Conservation (phyloP, 2,797 vertebrate species). For the Gorsachius magnificus region DNA sequence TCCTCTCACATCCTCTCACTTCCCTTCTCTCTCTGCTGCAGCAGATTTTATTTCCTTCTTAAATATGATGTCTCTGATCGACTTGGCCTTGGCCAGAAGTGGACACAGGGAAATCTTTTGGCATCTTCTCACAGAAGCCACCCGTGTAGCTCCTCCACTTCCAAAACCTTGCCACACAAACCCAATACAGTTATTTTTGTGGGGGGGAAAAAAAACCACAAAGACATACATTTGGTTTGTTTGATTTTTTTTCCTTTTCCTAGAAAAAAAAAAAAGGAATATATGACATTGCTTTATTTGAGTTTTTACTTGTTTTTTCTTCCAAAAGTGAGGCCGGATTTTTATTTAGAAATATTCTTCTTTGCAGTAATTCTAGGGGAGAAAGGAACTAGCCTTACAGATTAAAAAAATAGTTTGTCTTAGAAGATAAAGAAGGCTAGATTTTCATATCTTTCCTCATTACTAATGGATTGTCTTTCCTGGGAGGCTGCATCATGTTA, state of each 20-base stretch:
- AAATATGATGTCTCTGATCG: too few species aligned
- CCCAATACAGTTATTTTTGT: neutral
- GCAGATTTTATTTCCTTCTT: too few species aligned
- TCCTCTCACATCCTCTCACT: too few species aligned
- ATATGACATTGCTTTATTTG: neutral
- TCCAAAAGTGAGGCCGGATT: neutral
- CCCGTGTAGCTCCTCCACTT: too few species aligned
- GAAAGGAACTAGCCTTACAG: neutral
- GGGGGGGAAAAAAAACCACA: neutral
- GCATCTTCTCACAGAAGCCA: too few species aligned
- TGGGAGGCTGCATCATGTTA: neutral
- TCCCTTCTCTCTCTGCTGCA: too few species aligned
- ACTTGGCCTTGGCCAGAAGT: too few species aligned
- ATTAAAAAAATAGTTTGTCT: neutral
- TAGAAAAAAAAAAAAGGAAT: neutral
- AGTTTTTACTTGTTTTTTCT: neutral
- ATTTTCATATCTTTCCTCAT: neutral
- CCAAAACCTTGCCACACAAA: too few species aligned
- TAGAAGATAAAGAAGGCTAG: neutral
- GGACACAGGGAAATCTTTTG: too few species aligned
- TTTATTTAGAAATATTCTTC: neutral
- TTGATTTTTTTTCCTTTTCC: neutral
- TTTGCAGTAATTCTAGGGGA: neutral
- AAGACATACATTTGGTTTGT: neutral
- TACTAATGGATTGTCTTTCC: neutral